phyloP scores from a whole-genome alignment of 2,113 vertebrate species.

The mouse (Mus musculus) region GRCm39 chr13:24313001-24313500 shows the following conservation, averaged over 20 bases:
- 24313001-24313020: neutral
- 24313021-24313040: neutral
- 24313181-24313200: neutral
- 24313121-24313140: neutral
- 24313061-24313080: neutral
- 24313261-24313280: neutral
- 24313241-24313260: neutral
- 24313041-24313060: neutral
- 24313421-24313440: neutral
- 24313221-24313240: neutral
- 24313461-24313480: no score
- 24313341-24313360: neutral
- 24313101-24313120: neutral
- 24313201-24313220: neutral
- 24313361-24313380: neutral
- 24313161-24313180: neutral
- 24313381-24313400: neutral
- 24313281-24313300: neutral
- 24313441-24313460: neutral
- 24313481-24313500: fast-evolving
- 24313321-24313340: neutral
- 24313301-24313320: neutral
- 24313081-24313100: neutral
- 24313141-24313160: neutral
- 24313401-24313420: neutral